Base-by-base conservation (phyloP, 2,113 vertebrate genomes). In the Dolichallabes microphthalmus region DNA sequence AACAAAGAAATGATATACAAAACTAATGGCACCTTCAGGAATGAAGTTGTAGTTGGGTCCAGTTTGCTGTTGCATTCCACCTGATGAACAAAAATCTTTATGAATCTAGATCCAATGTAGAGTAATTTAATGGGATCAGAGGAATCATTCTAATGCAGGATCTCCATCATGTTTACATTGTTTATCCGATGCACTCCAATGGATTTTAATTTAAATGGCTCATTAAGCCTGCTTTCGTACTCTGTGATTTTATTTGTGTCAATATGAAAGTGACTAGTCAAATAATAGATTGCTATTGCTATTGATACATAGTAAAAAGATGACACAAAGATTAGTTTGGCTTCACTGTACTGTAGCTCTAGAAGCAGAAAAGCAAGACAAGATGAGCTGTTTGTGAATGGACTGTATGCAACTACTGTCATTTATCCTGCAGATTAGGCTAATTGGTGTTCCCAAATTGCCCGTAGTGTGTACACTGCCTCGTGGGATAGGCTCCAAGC, bases 61-160 rank as follows among this genome's bases (percentile, higher is more conserved):
- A 96, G 87, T 90, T 96, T 96, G 91, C 95, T 95, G 93, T 96
- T 96, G 87, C 95, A 96, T 88, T 96, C 96, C 95, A 98, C 96
- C 97, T 93, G 66, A 87, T 86, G 89, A 86, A 53, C 79, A 92
- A 35, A 91, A 3, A 55, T 55, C 39, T 52, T 15, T 27, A 50
- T 39, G 30, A 30, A n/a, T 39, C 68, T 1, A 71, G 19, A 39
- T 1, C 11, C 15, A 45, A 7, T 45, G 45, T 45, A 45, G 45
- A 45, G 45, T 7, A 45, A 45, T 45, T 45, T 45, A 9, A 45
- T 45, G 45, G 7, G 7, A 45, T 45, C 45, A 45, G 6, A 7
- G 8, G 57, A 60, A 17, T 1, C 25, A 63, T 45, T 45, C 45
- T 7, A n/a, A 13, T 63, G n/a, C n/a, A 12, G n/a, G 11, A 63